These are phyloP conservation scores for Clytia hemisphaerica DNA, from an alignment of 30 jellyfish, hydroid and myxozoan species.

Conservation along the genomic window DNA sequence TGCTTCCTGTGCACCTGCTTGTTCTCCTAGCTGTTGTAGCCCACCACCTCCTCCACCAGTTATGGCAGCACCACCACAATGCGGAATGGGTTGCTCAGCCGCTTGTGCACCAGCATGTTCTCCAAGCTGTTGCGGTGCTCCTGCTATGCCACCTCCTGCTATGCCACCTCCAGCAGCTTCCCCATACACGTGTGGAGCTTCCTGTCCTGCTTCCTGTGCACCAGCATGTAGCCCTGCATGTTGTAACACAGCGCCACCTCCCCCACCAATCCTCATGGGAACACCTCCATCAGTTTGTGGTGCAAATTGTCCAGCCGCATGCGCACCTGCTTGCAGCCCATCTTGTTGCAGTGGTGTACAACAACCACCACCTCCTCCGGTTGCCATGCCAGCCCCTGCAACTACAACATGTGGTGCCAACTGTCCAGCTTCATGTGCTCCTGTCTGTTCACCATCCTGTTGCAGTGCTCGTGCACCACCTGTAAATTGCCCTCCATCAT, in stretches of 20 bases:
- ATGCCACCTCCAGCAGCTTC: neutral
- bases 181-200: neutral
- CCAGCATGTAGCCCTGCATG: neutral
- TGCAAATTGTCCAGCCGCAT: constrained; percentile 10
- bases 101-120: constrained; percentile 90
- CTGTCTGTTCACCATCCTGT: constrained; percentile 84
- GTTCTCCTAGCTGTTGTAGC: constrained; percentile 62
- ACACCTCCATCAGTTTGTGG: neutral
- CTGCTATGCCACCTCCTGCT: constrained; percentile 72
- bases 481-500: constrained; percentile 57
- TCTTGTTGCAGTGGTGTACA: constrained; percentile 38
- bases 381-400: constrained; percentile 18
- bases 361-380: constrained; percentile 22
- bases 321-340: constrained; percentile 39
- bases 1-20: constrained; percentile 41
- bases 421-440: constrained; percentile 83
- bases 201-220: neutral
- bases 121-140: constrained; percentile 86
- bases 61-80: constrained; percentile 10
- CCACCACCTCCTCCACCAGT: constrained; percentile 6
- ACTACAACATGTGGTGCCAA: neutral
- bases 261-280: neutral
- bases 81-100: constrained; percentile 49
- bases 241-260: too few relatives aligned
- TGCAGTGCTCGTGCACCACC: constrained; percentile 67